Percentiles rank a stretch among this genome's conserved stretches.
Conservation (phyloP, 1,140 invertebrate genomes). For the Pseudoatta argentina region DNA sequence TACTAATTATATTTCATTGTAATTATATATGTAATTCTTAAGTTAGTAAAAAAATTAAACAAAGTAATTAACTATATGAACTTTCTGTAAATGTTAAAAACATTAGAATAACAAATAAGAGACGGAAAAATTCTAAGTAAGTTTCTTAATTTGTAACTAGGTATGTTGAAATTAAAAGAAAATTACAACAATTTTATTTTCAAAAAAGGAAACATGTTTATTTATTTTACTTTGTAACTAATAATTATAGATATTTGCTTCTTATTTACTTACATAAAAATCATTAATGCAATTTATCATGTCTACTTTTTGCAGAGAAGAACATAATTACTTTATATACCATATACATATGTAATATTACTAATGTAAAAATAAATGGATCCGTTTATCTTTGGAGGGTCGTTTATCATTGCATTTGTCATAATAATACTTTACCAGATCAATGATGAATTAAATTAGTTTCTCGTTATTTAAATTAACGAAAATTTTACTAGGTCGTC, state of each 20-base stretch:
- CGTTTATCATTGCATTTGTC: not conserved
- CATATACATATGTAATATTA: too few species aligned
- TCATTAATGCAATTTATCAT: not conserved
- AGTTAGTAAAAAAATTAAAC: not conserved
- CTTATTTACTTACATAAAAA: not conserved
- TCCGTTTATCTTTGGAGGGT: not conserved
- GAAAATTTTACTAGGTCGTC: not conserved
- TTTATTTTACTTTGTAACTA: not conserved
- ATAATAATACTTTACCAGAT: not conserved
- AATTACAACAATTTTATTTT: not conserved
- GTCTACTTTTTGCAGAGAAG: not conserved
- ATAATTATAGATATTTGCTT: not conserved
- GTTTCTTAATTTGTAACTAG: slow-evolving; percentile 2
- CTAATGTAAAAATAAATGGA: not conserved
- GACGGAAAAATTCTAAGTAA: not conserved
- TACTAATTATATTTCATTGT: not conserved
- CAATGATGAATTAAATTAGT: not conserved
- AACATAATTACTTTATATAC: not conserved
- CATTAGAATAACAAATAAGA: not conserved
- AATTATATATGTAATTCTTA: not conserved
- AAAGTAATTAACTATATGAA: not conserved
- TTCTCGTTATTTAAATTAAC: slow-evolving; percentile 5
- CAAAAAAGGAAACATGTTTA: not conserved
- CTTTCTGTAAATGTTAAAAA: not conserved
- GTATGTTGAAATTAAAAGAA: not conserved